Evolutionary conservation across 2,113 vertebrate species (phyloP).

Genomic region (Caracal caracal): DNA sequence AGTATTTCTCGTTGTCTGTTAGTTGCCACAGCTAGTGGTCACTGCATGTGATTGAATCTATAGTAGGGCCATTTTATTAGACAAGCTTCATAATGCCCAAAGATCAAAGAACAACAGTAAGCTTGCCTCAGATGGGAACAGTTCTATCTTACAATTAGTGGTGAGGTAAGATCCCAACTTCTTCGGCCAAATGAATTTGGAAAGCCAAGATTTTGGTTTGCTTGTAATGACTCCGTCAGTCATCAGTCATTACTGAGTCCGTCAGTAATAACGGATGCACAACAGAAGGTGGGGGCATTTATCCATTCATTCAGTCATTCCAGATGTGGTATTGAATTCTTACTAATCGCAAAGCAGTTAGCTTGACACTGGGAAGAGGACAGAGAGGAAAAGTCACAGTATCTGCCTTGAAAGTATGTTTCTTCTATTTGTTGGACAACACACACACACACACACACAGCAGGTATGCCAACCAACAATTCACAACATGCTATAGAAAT

Average conservation of each 20-base stretch:
- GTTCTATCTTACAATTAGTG: not conserved
- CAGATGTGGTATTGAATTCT: not conserved
- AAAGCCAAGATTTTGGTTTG: not conserved
- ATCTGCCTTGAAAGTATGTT: not conserved
- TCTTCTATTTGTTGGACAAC: not conserved
- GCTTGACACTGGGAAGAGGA: not conserved
- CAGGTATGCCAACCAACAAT: no score
- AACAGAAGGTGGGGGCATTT: rapidly evolving
- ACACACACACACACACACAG: no score
- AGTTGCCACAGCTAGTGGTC: not conserved
- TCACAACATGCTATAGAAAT: not conserved
- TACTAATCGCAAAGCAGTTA: not conserved
- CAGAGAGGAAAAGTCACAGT: not conserved
- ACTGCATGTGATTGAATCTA: not conserved
- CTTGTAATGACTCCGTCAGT: not conserved
- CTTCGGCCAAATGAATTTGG: not conserved
- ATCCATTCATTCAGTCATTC: no score
- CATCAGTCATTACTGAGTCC: no score
- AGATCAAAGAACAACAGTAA: not conserved
- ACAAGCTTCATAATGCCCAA: not conserved
- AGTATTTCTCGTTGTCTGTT: not conserved
- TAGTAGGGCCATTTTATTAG: not conserved
- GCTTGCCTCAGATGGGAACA: not conserved
- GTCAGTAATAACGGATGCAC: not conserved
- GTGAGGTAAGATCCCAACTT: not conserved